These are phyloP conservation scores for Odontamblyopus lacepedii DNA, from an alignment of 2,797 vertebrate genomes.

Conservation along the genomic window DNA sequence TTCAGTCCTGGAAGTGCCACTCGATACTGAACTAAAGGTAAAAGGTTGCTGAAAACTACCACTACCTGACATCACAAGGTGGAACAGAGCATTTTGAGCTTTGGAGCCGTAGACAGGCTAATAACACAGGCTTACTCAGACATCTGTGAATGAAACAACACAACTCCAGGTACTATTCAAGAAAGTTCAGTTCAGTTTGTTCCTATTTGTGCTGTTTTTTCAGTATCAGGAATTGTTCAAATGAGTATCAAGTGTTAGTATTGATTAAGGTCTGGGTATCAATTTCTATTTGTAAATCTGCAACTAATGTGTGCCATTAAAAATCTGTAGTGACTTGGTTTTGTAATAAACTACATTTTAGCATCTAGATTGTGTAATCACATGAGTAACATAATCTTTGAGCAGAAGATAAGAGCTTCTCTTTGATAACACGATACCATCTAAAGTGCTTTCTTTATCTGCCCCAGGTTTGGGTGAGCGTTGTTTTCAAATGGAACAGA, in stretches of 20 bases:
- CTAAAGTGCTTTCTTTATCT: not conserved
- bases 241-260: not conserved
- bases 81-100: too few species aligned
- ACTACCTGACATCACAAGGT: too few species aligned
- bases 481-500: conserved; percentile 3
- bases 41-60: too few species aligned
- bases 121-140: too few species aligned
- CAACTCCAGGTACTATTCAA: not conserved
- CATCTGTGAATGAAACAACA: too few species aligned
- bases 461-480: not conserved
- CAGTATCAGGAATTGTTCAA: not conserved
- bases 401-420: not conserved
- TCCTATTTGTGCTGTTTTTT: too few species aligned
- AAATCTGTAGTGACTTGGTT: not conserved
- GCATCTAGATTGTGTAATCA: not conserved
- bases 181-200: not conserved
- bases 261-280: not conserved
- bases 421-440: conserved; percentile 4
- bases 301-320: not conserved
- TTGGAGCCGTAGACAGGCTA: too few species aligned
- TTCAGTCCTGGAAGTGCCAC: too few species aligned
- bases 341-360: not conserved
- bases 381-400: not conserved
- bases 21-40: too few species aligned
- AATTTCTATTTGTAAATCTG: not conserved